A percentile compares a stretch with the other conserved stretches of the same genome.
These are phyloP conservation scores for Narcine bancroftii DNA, from an alignment of 2,113 vertebrate species.

Conservation along the genomic window DNA sequence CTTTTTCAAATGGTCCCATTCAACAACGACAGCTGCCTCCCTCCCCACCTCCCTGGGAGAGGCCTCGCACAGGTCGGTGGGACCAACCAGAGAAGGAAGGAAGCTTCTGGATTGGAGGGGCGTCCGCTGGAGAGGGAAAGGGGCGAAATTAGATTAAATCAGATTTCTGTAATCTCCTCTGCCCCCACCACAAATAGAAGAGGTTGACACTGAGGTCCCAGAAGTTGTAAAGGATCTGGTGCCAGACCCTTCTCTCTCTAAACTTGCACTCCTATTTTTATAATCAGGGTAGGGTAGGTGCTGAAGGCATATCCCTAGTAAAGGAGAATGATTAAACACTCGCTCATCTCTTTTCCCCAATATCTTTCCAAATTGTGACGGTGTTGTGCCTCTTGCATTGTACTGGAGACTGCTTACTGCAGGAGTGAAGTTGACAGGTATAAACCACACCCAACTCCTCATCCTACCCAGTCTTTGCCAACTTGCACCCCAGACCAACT, in stretches of 20 bases:
- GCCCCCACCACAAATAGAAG: no score
- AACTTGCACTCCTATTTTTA: no score
- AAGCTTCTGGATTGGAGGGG: neutral
- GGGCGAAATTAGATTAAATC: neutral
- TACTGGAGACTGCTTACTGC: neutral
- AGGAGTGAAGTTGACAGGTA: neutral
- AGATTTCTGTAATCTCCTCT: no score
- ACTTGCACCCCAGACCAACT: no score
- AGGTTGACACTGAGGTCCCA: neutral
- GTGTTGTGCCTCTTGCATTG: no score
- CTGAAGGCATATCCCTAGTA: no score
- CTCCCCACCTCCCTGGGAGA: no score
- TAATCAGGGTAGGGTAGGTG: no score
- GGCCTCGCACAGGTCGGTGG: no score
- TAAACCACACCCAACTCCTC: no score
- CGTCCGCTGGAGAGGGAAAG: neutral
- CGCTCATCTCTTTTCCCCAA: neutral
- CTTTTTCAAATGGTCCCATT: neutral
- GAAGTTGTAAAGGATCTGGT: neutral
- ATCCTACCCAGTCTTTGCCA: no score
- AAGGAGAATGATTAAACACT: no score
- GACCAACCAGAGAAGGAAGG: neutral
- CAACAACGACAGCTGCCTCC: neutral
- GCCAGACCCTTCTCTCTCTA: neutral
- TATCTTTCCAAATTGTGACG: neutral